Base-by-base conservation (phyloP, 2,113 vertebrate species). In the Gasterosteus aculeatus region DNA sequence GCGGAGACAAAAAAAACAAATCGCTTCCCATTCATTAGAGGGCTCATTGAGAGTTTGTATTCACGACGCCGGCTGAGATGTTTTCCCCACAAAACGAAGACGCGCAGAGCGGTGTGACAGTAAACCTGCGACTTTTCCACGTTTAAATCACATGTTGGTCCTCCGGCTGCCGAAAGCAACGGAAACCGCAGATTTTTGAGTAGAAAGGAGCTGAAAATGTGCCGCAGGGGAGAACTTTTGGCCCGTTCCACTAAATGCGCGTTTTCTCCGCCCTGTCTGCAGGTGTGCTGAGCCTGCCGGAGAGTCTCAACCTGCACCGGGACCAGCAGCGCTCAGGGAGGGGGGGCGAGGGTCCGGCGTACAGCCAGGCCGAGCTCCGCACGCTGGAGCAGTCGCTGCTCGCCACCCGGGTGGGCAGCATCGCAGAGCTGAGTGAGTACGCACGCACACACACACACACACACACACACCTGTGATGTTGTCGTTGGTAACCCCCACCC, bases 341-440 rank as follows among this genome's bases (percentile, higher is more conserved):
- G 75, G 94, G 94, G 0, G 91, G 95, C 1, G 97, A 97, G 44
- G 91, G 94, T 62, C 95, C 95, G 61, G 94, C 94, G 56, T 97
- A 96, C 93, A 96, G 95, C 88, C 97, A 98, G 89, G 96, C 97
- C 0, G 97, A 99, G 91, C 91, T 98, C 2, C 95, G 96, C 80
- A 97, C 96, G 79, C 95, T 99, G 0, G 98, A 99, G 63, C 98
- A 99, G 91, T 98, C 96, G 15, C 91, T 99, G 54, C 93, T 99
- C 66, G 97, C 97, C 11, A 99, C 98, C 0, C 95, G 96, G 0
- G 98, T 99, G 86, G 98, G 98, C 81, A 99, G 96, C 94, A 98
- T 99, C 29, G 93, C 97, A 0, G 97, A 99, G 49, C 96, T 99
- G 90, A 98, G 98, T 99, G 94, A 98, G 97, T 95, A 77, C 7